A percentile compares a stretch with the other conserved stretches of the same genome.
phyloP scores from a whole-genome alignment of 2,797 vertebrate genomes.

The Microctenopoma lineatum region DNA sequence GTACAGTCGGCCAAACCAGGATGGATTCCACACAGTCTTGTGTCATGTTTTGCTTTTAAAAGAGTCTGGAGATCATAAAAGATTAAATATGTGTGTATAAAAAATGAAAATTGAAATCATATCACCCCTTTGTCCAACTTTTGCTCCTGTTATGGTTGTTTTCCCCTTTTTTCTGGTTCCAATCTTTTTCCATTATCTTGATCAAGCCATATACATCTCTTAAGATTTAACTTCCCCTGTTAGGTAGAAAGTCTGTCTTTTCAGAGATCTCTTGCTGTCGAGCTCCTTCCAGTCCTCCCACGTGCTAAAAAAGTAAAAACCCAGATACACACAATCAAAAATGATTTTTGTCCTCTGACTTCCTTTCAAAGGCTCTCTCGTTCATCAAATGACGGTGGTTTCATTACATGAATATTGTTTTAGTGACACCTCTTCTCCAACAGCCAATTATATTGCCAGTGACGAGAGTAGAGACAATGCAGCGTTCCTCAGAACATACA shows the following conservation, averaged over 20 bases:
- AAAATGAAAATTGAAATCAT: conserved; percentile 5
- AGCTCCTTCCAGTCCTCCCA: conserved; percentile 21
- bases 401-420: conserved; percentile 18
- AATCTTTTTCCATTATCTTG: conserved; percentile 36
- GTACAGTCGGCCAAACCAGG: background rate
- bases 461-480: conserved; percentile 47
- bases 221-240: conserved; percentile 12
- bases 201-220: conserved; percentile 19
- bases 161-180: conserved; percentile 28
- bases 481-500: conserved; percentile 68
- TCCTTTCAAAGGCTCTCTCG: conserved; percentile 24
- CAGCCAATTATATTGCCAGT: conserved; percentile 33
- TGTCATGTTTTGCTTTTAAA: conserved; percentile 7
- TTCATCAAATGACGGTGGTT: conserved; percentile 34
- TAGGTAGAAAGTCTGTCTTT: conserved; percentile 11
- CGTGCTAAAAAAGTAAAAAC: conserved; percentile 20
- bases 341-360: background rate
- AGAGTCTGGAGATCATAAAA: background rate
- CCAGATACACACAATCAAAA: conserved; percentile 10
- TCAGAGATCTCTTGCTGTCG: conserved; percentile 9
- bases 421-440: conserved; percentile 50
- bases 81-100: conserved; percentile 10
- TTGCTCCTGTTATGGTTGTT: conserved; percentile 13
- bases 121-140: conserved; percentile 25
- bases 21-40: conserved; percentile 12